phyloP scores from a whole-genome alignment of 2,113 vertebrate species.

The Canis aureus region DNA sequence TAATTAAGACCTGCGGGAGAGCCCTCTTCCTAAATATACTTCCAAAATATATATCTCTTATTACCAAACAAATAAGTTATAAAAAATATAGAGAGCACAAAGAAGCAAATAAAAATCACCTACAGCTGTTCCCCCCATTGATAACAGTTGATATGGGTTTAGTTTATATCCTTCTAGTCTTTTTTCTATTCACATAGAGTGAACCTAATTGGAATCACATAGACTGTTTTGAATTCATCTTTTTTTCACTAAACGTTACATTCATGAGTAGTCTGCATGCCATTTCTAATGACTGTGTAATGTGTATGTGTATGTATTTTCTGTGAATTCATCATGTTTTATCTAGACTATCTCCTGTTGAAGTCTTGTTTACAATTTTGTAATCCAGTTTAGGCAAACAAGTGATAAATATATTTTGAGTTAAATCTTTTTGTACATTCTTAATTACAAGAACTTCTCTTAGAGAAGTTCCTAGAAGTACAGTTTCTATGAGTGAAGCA shows the following conservation, averaged over 20 bases:
- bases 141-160: not conserved
- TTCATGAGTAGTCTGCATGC: not conserved
- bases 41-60: conserved; percentile 19
- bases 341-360: not conserved
- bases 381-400: not conserved
- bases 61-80: conserved; percentile 31
- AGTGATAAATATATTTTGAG: not conserved
- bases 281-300: not conserved
- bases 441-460: conserved; percentile 6
- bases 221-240: not conserved
- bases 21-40: conserved; percentile 11
- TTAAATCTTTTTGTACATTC: not conserved
- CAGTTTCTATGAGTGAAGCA: not conserved
- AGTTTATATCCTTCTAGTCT: not conserved
- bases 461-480: not conserved
- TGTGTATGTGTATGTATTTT: not conserved
- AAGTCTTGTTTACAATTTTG: not conserved
- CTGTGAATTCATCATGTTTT: not conserved
- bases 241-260: not conserved
- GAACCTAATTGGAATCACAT: not conserved
- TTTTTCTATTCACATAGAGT: not conserved
- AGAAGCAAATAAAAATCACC: not conserved
- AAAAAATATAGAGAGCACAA: not conserved
- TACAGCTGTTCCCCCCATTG: not conserved
- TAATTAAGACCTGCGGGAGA: conserved; percentile 85